Percentiles rank a stretch among this genome's conserved stretches.
Conservation (phyloP, 2,797 vertebrate species). For the Sebastes dallii region DNA sequence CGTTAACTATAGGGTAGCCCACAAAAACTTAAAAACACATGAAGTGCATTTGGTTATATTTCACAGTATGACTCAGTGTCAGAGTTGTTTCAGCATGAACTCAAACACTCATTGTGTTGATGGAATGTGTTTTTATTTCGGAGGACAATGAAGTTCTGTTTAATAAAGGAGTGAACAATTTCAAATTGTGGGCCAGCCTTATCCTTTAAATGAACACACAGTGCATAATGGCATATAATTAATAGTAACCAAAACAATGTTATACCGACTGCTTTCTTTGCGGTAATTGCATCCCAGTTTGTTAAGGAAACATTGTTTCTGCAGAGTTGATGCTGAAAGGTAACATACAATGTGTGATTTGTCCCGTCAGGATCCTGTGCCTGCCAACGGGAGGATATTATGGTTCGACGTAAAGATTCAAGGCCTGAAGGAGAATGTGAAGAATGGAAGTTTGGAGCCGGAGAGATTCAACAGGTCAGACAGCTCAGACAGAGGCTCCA, state of each 20-base stretch:
- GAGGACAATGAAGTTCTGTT: not conserved
- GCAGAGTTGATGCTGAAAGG: not conserved
- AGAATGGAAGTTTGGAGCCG: not conserved
- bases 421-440: not conserved
- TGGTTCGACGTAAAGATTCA: constrained; percentile 77
- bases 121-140: not conserved
- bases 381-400: constrained; percentile 87
- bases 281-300: not conserved
- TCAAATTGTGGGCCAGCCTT: not conserved
- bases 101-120: not conserved
- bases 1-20: too few relatives aligned
- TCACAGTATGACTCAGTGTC: not conserved
- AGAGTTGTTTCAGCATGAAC: not conserved
- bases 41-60: not conserved
- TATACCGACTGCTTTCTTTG: not conserved
- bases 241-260: not conserved
- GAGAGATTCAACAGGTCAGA: constrained; percentile 51
- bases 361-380: constrained; percentile 77
- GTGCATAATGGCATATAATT: not conserved
- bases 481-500: constrained; percentile 25
- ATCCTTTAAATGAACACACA: not conserved
- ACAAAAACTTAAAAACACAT: not conserved
- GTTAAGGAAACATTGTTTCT: not conserved
- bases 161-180: not conserved
- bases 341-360: constrained; percentile 4